Conservation (phyloP, 2,113 vertebrate genomes). For the Callipepla squamata region DNA sequence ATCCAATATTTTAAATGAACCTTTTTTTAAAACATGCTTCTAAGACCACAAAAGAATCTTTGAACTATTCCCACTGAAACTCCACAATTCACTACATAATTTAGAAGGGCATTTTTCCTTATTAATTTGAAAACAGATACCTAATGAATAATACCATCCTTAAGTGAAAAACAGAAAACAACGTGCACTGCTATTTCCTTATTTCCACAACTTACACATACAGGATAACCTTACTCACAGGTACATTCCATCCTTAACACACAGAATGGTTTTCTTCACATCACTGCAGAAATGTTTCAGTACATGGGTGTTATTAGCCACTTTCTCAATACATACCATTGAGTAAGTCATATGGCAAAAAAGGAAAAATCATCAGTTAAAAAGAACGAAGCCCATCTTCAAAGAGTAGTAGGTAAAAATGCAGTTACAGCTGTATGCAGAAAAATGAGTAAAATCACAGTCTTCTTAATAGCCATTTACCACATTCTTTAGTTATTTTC, state of each 20-base stretch:
- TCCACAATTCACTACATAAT: neutral
- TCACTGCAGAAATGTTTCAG: neutral
- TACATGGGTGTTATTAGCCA: neutral
- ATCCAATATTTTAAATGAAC: neutral
- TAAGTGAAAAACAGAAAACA: neutral
- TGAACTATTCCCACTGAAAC: neutral
- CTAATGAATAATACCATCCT: neutral
- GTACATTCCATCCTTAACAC: neutral
- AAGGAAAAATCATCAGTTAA: neutral
- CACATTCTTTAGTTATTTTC: neutral
- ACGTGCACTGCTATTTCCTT: neutral
- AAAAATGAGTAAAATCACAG: neutral
- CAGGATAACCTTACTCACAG: accelerated
- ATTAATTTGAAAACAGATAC: neutral
- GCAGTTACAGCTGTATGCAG: neutral
- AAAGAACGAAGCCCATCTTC: neutral
- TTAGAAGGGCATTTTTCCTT: neutral
- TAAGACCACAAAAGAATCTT: neutral
- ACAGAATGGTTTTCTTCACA: neutral
- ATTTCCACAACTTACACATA: neutral
- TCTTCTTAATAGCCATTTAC: neutral
- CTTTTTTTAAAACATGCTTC: neutral
- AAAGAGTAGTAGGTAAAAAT: neutral
- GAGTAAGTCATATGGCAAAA: neutral
- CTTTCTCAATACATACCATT: neutral